A percentile compares a stretch with the other conserved stretches of the same genome.
phyloP scores from a whole-genome alignment of 2,797 vertebrate genomes.

The Pygocentrus nattereri region DNA sequence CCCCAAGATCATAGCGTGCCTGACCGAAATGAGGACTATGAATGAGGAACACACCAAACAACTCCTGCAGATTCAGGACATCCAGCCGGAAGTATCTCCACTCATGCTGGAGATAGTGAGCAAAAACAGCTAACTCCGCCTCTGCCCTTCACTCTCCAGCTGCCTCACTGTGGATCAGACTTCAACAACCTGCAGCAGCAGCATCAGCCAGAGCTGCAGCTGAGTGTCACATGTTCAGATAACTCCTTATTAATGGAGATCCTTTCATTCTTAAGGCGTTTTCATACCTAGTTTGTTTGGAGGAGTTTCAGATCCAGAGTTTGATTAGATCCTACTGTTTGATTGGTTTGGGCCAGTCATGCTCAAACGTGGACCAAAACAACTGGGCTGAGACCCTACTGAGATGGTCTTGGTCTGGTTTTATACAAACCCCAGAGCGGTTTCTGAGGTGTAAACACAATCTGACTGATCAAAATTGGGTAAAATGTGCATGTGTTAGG shows the following conservation, averaged over 20 bases:
- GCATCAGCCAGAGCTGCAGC: background rate
- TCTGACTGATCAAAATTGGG: no score
- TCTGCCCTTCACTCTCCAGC: background rate
- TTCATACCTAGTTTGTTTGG: background rate
- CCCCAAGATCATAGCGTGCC: conserved; percentile 81
- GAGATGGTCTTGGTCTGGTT: background rate
- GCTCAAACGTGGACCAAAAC: background rate
- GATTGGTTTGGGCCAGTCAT: background rate
- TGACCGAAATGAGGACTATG: conserved; percentile 83
- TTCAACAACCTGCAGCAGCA: background rate
- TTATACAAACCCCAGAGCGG: background rate
- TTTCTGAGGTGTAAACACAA: background rate
- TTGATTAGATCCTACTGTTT: background rate
- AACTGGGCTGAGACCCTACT: background rate
- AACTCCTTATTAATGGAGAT: background rate
- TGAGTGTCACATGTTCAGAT: background rate
- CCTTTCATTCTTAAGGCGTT: background rate
- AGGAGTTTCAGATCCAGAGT: background rate
- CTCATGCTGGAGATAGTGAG: conserved; percentile 83
- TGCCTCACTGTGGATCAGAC: background rate
- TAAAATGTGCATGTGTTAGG: no score
- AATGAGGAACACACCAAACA: conserved; percentile 80
- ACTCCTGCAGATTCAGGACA: conserved; percentile 81
- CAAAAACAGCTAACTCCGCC: conserved; percentile 54
- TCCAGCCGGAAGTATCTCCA: conserved; percentile 79